These are phyloP conservation scores for Trichechus manatus DNA, from an alignment of 2,113 vertebrate species.

Conservation along the genomic window DNA sequence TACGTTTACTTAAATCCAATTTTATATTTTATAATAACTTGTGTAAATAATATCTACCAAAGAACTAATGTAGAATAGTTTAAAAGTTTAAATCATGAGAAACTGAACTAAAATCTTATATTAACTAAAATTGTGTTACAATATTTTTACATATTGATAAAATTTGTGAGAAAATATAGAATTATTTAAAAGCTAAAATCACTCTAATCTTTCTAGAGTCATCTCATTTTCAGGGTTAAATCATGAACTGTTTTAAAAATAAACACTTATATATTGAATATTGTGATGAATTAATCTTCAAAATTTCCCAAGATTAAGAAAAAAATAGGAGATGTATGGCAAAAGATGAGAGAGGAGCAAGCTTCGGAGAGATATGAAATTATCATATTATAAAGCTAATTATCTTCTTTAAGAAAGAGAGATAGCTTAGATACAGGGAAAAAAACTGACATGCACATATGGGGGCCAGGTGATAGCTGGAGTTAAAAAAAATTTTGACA, in stretches of 20 bases:
- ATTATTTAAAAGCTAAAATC: neutral
- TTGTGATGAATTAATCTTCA: neutral
- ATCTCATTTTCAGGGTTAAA: neutral
- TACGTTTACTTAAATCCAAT: neutral
- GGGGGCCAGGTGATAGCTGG: neutral
- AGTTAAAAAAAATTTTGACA: neutral
- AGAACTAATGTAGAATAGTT: neutral
- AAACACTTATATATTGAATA: neutral
- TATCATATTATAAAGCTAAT: neutral
- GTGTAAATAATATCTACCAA: neutral
- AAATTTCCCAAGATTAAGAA: neutral
- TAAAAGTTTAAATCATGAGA: neutral
- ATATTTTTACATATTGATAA: neutral
- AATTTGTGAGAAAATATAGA: neutral
- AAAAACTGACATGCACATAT: neutral
- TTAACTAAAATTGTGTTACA: neutral
- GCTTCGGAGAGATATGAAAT: neutral
- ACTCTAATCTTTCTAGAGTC: neutral
- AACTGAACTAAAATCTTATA: neutral
- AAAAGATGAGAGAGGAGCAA: neutral
- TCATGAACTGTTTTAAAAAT: neutral
- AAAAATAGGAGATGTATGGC: neutral
- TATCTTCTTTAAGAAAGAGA: neutral
- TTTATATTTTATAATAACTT: conserved; percentile 6
- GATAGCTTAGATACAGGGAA: neutral